Evolutionary conservation across 2,888 invertebrate genomes (phyloP).

Genomic region (Cremastinae sp.): DNA sequence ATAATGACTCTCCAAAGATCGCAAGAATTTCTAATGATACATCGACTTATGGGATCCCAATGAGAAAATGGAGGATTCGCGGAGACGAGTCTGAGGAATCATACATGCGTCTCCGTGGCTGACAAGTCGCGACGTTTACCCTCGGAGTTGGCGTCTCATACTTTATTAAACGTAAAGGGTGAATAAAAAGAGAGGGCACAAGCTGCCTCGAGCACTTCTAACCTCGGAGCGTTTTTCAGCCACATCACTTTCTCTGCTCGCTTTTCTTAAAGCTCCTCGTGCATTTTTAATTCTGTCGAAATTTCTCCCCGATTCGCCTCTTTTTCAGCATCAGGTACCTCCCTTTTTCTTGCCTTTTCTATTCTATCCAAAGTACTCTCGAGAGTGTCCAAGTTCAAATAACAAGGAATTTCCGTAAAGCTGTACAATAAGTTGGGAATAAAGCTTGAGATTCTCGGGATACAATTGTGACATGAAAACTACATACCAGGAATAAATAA

Average conservation of each 20-base stretch:
- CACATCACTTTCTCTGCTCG: slow-evolving; percentile 20
- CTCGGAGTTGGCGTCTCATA: slow-evolving; percentile 57
- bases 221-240: slow-evolving; percentile 19
- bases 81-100: neutral
- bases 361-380: neutral
- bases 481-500: no score
- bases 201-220: slow-evolving; percentile 24
- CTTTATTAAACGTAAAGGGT: slow-evolving; percentile 60
- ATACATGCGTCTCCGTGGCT: slow-evolving; percentile 1
- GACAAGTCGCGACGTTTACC: slow-evolving; percentile 40
- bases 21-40: slow-evolving; percentile 26
- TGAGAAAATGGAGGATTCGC: slow-evolving; percentile 32
- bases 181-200: neutral
- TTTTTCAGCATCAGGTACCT: neutral
- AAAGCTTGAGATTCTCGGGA: no score
- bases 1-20: slow-evolving; percentile 46
- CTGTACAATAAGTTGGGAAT: no score
- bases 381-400: neutral
- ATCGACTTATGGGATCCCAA: neutral
- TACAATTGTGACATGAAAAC: no score
- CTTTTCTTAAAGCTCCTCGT: slow-evolving; percentile 2
- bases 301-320: neutral
- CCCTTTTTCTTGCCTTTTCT: slow-evolving; percentile 6
- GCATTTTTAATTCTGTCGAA: slow-evolving; percentile 1
- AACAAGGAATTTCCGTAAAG: no score